Evolutionary conservation across 2,797 vertebrate species (phyloP).

Genomic region (Cynodonichthys magdalenae): DNA sequence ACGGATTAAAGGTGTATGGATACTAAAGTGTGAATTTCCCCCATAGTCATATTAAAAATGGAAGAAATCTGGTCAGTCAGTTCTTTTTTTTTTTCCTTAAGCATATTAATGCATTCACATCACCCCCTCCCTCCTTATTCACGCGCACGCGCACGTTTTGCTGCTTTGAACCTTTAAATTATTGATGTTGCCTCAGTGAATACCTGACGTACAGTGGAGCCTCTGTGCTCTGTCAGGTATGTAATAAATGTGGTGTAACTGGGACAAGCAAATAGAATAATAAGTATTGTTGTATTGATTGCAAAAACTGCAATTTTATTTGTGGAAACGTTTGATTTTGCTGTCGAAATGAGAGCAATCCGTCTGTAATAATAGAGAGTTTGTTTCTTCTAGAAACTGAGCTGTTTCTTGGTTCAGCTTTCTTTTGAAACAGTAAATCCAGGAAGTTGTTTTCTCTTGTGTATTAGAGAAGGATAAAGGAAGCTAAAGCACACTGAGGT

Average conservation of each 20-base stretch:
- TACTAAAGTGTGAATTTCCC: not conserved
- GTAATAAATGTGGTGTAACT: slow-evolving; percentile 30
- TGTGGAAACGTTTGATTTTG: not conserved
- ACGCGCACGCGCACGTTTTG: slow-evolving; percentile 48
- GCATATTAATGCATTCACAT: slow-evolving; percentile 9
- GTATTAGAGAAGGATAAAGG: slow-evolving; percentile 16
- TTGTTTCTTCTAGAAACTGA: slow-evolving; percentile 35
- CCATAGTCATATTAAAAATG: no score
- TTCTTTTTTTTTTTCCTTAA: not conserved
- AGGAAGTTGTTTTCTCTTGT: slow-evolving; percentile 56
- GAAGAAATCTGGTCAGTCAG: not conserved
- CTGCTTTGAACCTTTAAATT: slow-evolving; percentile 85
- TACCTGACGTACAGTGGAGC: slow-evolving; percentile 34
- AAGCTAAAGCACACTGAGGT: slow-evolving; percentile 20
- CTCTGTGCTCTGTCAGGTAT: slow-evolving; percentile 33
- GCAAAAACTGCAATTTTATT: slow-evolving; percentile 1
- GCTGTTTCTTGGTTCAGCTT: slow-evolving; percentile 58
- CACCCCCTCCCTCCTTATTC: not conserved
- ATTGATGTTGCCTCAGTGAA: slow-evolving; percentile 83
- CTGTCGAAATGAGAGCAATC: not conserved
- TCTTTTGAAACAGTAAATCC: slow-evolving; percentile 56
- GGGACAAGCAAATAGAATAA: slow-evolving; percentile 8
- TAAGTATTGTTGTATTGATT: slow-evolving; percentile 20
- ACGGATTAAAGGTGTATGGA: slow-evolving; percentile 23
- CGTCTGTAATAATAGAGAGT: slow-evolving; percentile 35